These are phyloP conservation scores for Conus canariensis DNA, from an alignment of 2,888 invertebrate genomes.

Conservation along the genomic window DNA sequence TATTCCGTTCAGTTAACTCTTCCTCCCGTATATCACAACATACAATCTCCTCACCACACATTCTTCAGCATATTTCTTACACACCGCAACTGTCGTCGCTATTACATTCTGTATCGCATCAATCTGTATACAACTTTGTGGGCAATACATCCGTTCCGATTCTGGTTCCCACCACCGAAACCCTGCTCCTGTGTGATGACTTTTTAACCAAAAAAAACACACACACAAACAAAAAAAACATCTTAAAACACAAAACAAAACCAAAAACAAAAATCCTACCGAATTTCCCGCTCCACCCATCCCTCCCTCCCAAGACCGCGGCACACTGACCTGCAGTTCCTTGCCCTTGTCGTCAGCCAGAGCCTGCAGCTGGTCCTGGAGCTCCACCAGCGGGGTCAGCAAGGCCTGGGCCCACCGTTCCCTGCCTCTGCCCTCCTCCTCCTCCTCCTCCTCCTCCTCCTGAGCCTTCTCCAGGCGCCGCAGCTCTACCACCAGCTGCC, in stretches of 20 bases:
- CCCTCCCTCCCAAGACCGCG: background rate
- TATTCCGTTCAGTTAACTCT: no score
- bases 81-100: no score
- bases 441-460: background rate
- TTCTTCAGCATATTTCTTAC: no score
- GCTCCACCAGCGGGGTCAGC: background rate
- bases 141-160: no score
- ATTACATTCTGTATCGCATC: background rate
- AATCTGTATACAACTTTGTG: no score
- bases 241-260: background rate
- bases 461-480: background rate
- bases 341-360: background rate
- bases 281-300: no score
- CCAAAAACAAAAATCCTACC: background rate
- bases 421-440: background rate
- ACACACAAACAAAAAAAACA: no score
- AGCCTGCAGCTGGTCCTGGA: background rate
- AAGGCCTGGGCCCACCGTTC: background rate
- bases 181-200: no score
- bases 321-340: background rate
- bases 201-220: no score
- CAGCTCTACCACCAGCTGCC: background rate
- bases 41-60: no score
- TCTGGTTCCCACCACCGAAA: no score
- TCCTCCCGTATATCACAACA: no score